phyloP scores from a whole-genome alignment of 2,888 invertebrate genomes.

The Strigamia crassipes region DNA sequence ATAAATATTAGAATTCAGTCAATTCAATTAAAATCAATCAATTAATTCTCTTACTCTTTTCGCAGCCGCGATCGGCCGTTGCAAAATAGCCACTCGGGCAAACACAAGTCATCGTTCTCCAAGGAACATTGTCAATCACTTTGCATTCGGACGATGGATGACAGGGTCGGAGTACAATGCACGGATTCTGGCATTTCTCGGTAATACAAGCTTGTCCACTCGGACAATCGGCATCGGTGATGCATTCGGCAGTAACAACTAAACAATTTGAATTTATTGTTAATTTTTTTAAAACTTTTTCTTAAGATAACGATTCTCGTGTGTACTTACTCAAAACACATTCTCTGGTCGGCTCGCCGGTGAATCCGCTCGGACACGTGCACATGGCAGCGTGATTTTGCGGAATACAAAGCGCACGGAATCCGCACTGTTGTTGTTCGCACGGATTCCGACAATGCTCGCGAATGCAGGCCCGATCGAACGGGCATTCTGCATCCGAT shows the following conservation, averaged over 20 bases:
- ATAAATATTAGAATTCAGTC: neutral
- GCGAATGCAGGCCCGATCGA: slow-evolving; percentile 54
- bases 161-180: slow-evolving; percentile 69
- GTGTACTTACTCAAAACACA: slow-evolving; percentile 47
- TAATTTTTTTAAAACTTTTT: too few relatives aligned
- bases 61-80: slow-evolving; percentile 52
- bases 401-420: slow-evolving; percentile 69
- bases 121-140: slow-evolving; percentile 53
- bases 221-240: slow-evolving; percentile 81
- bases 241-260: slow-evolving; percentile 66
- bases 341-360: slow-evolving; percentile 69
- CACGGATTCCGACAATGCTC: slow-evolving; percentile 82
- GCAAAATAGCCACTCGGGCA: slow-evolving; percentile 53
- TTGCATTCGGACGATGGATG: slow-evolving; percentile 56
- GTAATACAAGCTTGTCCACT: slow-evolving; percentile 82
- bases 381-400: slow-evolving; percentile 69
- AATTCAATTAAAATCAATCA: neutral
- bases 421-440: slow-evolving; percentile 71
- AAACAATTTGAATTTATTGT: too few relatives aligned
- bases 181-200: slow-evolving; percentile 84
- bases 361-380: slow-evolving; percentile 74
- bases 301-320: neutral
- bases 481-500: slow-evolving; percentile 53
- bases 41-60: slow-evolving; percentile 67
- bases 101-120: slow-evolving; percentile 54